Percentiles rank a stretch among this genome's conserved stretches.
Evolutionary conservation across 2,113 vertebrate genomes (phyloP).

Genomic region (Apeltes quadracus): DNA sequence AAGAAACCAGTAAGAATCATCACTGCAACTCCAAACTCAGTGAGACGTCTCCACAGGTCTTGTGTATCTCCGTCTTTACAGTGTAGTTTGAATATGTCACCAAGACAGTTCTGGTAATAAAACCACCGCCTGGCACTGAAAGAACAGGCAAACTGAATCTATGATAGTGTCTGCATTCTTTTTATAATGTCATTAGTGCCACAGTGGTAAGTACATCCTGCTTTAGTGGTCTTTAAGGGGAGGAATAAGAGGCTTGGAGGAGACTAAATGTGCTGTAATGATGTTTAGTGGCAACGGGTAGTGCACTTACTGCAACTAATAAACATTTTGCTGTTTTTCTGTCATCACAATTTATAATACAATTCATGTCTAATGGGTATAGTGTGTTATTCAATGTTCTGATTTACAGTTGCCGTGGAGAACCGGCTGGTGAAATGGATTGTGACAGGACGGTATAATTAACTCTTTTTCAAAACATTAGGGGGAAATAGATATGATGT

Average conservation of each 20-base stretch:
- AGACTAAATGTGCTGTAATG: conserved; percentile 8
- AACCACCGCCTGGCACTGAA: background rate
- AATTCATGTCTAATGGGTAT: background rate
- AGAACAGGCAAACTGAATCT: conserved; percentile 16
- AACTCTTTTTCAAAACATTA: no score
- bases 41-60: no score
- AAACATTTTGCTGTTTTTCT: background rate
- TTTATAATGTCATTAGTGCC: conserved; percentile 38
- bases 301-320: background rate
- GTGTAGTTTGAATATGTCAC: conserved; percentile 1
- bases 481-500: no score
- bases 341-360: background rate
- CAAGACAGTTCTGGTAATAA: background rate
- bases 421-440: no score
- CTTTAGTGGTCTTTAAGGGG: background rate
- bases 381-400: no score
- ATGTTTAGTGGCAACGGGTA: background rate
- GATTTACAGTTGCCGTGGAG: background rate
- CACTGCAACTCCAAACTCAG: background rate
- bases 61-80: background rate
- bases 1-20: conserved; percentile 34
- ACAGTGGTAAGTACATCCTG: background rate
- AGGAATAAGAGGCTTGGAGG: background rate
- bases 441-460: no score
- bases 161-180: background rate